Evolutionary conservation across 1,140 invertebrate genomes (phyloP).

Genomic region (Planococcus citri): DNA sequence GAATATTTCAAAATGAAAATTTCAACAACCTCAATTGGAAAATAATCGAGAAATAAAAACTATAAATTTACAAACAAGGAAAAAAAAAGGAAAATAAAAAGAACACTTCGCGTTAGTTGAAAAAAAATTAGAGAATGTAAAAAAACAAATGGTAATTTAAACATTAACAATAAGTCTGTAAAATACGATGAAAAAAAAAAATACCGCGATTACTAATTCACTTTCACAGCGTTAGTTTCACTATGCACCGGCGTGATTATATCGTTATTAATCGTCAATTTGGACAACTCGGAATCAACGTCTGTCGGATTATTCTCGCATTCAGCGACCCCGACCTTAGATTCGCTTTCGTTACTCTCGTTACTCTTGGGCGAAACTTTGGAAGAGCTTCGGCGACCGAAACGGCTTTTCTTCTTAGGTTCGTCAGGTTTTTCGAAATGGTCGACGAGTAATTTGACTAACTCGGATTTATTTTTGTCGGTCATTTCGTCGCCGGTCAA

Average conservation of each 20-base stretch:
- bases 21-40: background rate
- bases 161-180: background rate
- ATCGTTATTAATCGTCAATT: background rate
- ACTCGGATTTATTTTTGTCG: background rate
- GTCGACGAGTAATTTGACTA: background rate
- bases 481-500: background rate
- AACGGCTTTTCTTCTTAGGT: background rate
- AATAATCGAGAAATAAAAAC: background rate
- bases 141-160: constrained; percentile 10
- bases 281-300: background rate
- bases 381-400: background rate
- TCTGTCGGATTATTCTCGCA: background rate
- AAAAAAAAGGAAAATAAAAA: background rate
- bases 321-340: background rate
- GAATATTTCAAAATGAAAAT: constrained; percentile 5
- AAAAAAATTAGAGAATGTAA: constrained; percentile 3
- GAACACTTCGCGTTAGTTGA: constrained; percentile 9
- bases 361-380: background rate
- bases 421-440: constrained; percentile 14
- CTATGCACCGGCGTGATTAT: background rate
- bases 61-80: constrained; percentile 11
- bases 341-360: background rate
- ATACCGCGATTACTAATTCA: background rate
- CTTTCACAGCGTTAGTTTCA: background rate
- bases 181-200: background rate